A percentile compares a stretch with the other conserved stretches of the same genome.
These are phyloP conservation scores for Tiliacea aurago DNA, from an alignment of 2,888 invertebrate genomes.

Conservation along the genomic window DNA sequence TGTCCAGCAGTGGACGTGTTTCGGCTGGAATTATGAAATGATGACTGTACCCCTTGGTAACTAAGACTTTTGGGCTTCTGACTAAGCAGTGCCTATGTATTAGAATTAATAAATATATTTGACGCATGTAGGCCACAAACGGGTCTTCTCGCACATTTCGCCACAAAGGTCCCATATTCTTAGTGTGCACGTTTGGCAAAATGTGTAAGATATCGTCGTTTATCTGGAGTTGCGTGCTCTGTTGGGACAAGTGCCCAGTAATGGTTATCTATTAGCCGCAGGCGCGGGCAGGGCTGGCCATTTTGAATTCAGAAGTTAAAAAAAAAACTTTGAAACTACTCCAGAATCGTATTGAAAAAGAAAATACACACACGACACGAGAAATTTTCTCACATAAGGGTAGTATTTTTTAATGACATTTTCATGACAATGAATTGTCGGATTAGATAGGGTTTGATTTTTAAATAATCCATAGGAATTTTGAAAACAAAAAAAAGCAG, in stretches of 20 bases:
- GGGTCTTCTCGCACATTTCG: not conserved
- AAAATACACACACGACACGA: too few relatives aligned
- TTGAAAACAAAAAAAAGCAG: not conserved
- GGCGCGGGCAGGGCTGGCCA: constrained; percentile 76
- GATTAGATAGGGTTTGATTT: not conserved
- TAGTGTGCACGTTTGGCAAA: constrained; percentile 39
- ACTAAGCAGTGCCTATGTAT: not conserved
- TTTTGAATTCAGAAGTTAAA: not conserved
- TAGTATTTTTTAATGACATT: not conserved
- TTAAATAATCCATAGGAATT: not conserved
- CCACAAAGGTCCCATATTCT: constrained; percentile 22
- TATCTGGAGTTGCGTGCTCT: constrained; percentile 73
- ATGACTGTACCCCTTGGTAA: not conserved
- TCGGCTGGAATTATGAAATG: too few relatives aligned
- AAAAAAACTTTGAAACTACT: not conserved
- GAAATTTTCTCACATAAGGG: not conserved
- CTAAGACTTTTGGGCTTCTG: not conserved
- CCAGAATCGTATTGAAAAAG: not conserved
- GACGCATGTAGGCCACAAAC: too few relatives aligned
- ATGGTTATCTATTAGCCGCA: constrained; percentile 87
- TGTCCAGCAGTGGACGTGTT: too few relatives aligned
- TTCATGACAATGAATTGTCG: not conserved
- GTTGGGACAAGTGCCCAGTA: constrained; percentile 83
- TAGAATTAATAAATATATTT: not conserved
- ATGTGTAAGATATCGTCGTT: constrained; percentile 62